Percentiles rank a stretch among this genome's conserved stretches.
phyloP scores from a whole-genome alignment of 2,113 vertebrate species.

The Polyodon spathula region DNA sequence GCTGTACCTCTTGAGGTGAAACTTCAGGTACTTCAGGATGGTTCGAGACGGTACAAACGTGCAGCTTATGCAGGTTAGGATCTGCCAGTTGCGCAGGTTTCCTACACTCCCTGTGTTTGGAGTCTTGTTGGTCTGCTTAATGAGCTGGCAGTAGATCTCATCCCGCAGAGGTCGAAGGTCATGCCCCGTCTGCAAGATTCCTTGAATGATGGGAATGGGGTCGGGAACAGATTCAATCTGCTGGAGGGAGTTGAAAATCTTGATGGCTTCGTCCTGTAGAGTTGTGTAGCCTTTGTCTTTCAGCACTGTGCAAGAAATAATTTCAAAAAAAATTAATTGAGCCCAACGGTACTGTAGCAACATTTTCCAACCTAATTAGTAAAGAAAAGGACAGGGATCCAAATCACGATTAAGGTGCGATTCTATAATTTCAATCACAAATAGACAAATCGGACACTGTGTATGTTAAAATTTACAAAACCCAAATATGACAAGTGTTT shows the following conservation, averaged over 20 bases:
- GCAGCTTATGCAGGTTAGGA: slow-evolving; percentile 83
- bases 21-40: slow-evolving; percentile 85
- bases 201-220: slow-evolving; percentile 82
- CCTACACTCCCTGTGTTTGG: slow-evolving; percentile 62
- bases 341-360: too few species aligned
- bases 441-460: too few species aligned
- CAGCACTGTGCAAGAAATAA: slow-evolving; percentile 45
- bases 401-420: background rate
- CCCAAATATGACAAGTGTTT: too few species aligned
- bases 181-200: slow-evolving; percentile 79
- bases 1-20: slow-evolving; percentile 84
- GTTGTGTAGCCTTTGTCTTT: slow-evolving; percentile 79
- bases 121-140: slow-evolving; percentile 84
- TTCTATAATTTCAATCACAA: too few species aligned
- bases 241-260: slow-evolving; percentile 85
- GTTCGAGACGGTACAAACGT: slow-evolving; percentile 76
- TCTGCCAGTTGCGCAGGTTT: slow-evolving; percentile 81
- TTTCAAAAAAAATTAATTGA: background rate
- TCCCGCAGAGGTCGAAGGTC: slow-evolving; percentile 82
- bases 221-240: slow-evolving; percentile 80
- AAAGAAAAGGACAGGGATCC: too few species aligned
- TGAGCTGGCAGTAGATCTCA: slow-evolving; percentile 90
- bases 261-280: slow-evolving; percentile 86
- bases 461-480: too few species aligned
- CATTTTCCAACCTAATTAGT: background rate